Conservation (phyloP, 2,888 invertebrate species). For the Calephelis perditalis region DNA sequence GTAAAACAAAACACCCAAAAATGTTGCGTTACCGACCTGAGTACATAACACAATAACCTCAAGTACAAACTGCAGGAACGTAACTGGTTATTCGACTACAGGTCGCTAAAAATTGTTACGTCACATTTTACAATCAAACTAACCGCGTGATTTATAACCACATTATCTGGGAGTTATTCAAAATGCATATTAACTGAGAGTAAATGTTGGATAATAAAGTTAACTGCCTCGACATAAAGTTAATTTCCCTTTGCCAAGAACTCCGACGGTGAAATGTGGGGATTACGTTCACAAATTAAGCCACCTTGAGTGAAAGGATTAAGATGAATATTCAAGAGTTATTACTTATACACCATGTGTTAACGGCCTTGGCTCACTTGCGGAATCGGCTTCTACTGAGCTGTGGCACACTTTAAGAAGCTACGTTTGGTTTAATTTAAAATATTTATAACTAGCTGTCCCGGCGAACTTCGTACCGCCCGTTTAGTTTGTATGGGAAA, state of each 20-base stretch:
- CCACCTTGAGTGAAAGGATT: slow-evolving; percentile 32
- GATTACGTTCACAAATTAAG: slow-evolving; percentile 31
- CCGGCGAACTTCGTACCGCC: too few relatives aligned
- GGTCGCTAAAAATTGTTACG: not conserved
- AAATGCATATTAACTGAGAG: slow-evolving; percentile 1
- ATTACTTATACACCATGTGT: slow-evolving; percentile 26
- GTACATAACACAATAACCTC: too few relatives aligned
- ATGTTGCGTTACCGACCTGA: too few relatives aligned
- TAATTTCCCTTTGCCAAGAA: slow-evolving; percentile 13
- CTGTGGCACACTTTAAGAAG: too few relatives aligned
- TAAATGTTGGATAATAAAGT: not conserved
- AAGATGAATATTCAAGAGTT: slow-evolving; percentile 26
- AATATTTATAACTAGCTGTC: too few relatives aligned
- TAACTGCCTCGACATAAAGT: not conserved
- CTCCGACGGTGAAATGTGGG: slow-evolving; percentile 29
- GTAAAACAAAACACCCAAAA: too few relatives aligned
- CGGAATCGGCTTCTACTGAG: slow-evolving; percentile 14
- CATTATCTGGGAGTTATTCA: slow-evolving; percentile 7
- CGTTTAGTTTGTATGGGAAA: too few relatives aligned
- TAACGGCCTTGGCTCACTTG: slow-evolving; percentile 34
- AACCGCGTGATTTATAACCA: slow-evolving; percentile 5
- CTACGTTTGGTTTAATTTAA: too few relatives aligned
- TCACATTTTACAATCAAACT: not conserved
- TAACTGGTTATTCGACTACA: too few relatives aligned
- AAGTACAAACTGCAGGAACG: too few relatives aligned